These are phyloP conservation scores for Cataglyphis rosenhaueri DNA, from an alignment of 2,888 invertebrate species.

Conservation along the genomic window DNA sequence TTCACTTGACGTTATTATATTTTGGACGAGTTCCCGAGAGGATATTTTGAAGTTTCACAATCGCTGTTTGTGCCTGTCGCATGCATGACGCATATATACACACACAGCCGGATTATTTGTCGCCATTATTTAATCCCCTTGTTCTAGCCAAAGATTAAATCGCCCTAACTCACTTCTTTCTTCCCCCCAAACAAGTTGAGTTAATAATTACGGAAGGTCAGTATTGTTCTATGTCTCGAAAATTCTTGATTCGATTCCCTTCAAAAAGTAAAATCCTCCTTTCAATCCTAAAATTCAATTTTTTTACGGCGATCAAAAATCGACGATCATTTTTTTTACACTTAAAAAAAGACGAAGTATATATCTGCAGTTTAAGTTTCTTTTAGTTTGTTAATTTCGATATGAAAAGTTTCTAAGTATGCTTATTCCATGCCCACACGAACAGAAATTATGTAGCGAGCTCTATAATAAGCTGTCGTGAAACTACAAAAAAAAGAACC, in stretches of 20 bases:
- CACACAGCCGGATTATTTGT: constrained; percentile 48
- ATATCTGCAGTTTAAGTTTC: background rate
- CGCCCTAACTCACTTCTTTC: background rate
- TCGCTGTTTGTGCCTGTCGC: constrained; percentile 43
- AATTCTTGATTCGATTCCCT: background rate
- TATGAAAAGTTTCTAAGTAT: background rate
- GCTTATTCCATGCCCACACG: background rate
- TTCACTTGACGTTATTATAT: constrained; percentile 51
- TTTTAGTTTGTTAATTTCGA: background rate
- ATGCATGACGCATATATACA: background rate
- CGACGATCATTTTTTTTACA: background rate
- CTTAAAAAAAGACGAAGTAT: background rate
- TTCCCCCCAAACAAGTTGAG: background rate
- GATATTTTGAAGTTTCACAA: constrained; percentile 51
- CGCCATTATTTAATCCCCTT: constrained; percentile 37
- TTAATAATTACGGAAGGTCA: background rate
- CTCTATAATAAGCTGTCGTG: background rate
- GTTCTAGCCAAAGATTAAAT: constrained; percentile 44
- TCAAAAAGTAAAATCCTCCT: background rate
- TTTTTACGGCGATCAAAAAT: background rate
- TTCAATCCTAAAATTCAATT: background rate
- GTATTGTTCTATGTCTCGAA: background rate
- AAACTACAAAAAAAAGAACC: background rate
- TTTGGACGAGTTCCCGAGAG: constrained; percentile 53
- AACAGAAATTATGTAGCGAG: constrained; percentile 1